Evolutionary conservation across 2,888 invertebrate genomes (phyloP).

Genomic region (Thymelicus lineola): DNA sequence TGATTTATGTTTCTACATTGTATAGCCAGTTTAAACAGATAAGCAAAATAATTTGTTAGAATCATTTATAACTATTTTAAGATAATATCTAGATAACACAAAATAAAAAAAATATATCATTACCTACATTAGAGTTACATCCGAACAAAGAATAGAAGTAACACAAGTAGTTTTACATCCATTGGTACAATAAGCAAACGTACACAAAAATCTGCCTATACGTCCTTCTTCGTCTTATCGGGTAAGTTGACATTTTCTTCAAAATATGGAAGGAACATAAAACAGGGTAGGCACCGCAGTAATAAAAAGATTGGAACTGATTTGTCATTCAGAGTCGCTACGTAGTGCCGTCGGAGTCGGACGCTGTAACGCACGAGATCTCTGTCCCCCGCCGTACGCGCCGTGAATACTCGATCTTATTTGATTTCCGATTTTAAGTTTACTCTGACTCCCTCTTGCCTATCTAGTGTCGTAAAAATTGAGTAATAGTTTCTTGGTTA

Average conservation of each 20-base stretch:
- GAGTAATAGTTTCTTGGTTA: conserved; percentile 5
- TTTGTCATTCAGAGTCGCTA: conserved; percentile 55
- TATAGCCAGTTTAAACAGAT: neutral
- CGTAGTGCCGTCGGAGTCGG: conserved; percentile 39
- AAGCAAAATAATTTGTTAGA: neutral
- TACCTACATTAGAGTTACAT: too few species aligned
- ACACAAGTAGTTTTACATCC: too few species aligned
- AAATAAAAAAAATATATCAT: too few species aligned
- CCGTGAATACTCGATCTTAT: conserved; percentile 39
- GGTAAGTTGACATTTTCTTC: conserved; percentile 11
- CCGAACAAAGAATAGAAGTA: too few species aligned
- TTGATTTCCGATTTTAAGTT: conserved; percentile 33
- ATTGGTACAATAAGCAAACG: too few species aligned
- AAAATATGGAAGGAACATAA: conserved; percentile 22
- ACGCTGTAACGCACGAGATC: conserved; percentile 34
- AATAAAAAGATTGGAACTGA: conserved; percentile 66
- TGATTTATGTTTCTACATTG: neutral
- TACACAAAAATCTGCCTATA: too few species aligned
- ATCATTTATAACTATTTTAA: neutral
- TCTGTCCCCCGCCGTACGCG: conserved; percentile 39
- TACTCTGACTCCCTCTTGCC: conserved; percentile 3
- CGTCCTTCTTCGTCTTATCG: neutral
- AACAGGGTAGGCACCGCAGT: conserved; percentile 42
- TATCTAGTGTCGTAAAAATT: conserved; percentile 1
- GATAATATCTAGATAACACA: too few species aligned